phyloP scores from a whole-genome alignment of 1,140 invertebrate species.

The Anoplophora glabripennis region DNA sequence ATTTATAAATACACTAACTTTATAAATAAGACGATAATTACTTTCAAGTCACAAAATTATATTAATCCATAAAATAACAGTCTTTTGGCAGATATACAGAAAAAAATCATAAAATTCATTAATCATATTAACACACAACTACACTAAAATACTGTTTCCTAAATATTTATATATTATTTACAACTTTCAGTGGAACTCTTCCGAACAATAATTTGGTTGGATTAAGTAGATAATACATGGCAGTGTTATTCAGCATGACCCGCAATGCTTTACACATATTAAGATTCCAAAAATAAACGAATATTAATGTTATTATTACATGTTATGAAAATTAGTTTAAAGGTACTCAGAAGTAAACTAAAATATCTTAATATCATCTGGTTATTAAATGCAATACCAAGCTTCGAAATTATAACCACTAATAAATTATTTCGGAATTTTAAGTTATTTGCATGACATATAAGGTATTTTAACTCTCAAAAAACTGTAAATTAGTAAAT shows the following conservation, averaged over 20 bases:
- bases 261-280: neutral
- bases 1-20: constrained; percentile 15
- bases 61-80: constrained; percentile 38
- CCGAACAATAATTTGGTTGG: neutral
- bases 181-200: constrained; percentile 9
- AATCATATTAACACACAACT: constrained; percentile 23
- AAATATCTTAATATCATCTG: too few species aligned
- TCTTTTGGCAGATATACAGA: constrained; percentile 42
- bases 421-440: too few species aligned
- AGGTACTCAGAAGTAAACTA: too few species aligned
- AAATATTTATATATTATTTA: constrained; percentile 32
- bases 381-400: too few species aligned
- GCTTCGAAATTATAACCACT: too few species aligned
- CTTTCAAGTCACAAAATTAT: constrained; percentile 21
- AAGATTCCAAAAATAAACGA: neutral
- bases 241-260: too few species aligned
- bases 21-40: constrained; percentile 11
- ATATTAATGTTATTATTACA: too few species aligned
- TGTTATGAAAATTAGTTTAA: too few species aligned
- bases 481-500: too few species aligned
- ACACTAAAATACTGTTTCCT: constrained; percentile 39
- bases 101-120: constrained; percentile 28
- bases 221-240: too few species aligned
- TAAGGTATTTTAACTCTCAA: too few species aligned
- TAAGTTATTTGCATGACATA: too few species aligned